These are phyloP conservation scores for Campopleginae sp. DNA, from an alignment of 2,888 invertebrate genomes.

Conservation along the genomic window DNA sequence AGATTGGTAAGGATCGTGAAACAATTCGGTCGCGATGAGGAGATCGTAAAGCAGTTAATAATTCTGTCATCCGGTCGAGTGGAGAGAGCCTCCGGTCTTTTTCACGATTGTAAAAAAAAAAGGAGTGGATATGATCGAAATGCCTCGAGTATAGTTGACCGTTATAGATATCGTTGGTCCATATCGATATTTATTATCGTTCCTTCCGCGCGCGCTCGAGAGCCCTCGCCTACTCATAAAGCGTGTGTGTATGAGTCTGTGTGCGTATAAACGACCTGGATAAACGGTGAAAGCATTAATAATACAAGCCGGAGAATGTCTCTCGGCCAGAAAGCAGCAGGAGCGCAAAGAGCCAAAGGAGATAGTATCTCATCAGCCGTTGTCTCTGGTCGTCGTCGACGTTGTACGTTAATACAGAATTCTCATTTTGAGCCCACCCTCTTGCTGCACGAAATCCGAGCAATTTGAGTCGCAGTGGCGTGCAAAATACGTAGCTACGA, in stretches of 20 bases:
- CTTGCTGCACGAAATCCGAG: constrained; percentile 46
- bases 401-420: constrained; percentile 29
- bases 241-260: background rate
- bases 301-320: constrained; percentile 64
- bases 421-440: constrained; percentile 44
- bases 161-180: constrained; percentile 65
- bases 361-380: constrained; percentile 51
- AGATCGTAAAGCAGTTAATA: constrained; percentile 46
- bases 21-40: constrained; percentile 22
- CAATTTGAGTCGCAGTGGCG: background rate
- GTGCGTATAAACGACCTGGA: constrained; percentile 63
- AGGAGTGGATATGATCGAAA: constrained; percentile 42
- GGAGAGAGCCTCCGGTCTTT: constrained; percentile 59
- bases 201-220: constrained; percentile 54
- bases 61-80: constrained; percentile 51
- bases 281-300: constrained; percentile 67
- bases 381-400: constrained; percentile 34
- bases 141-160: constrained; percentile 37
- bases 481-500: background rate
- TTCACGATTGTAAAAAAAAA: constrained; percentile 23
- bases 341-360: constrained; percentile 35
- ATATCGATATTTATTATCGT: constrained; percentile 65
- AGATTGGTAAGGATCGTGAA: background rate
- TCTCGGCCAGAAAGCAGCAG: constrained; percentile 50
- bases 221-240: constrained; percentile 47